Evolutionary conservation across 2,113 vertebrate species (phyloP).

Genomic region (Loxodonta africana): DNA sequence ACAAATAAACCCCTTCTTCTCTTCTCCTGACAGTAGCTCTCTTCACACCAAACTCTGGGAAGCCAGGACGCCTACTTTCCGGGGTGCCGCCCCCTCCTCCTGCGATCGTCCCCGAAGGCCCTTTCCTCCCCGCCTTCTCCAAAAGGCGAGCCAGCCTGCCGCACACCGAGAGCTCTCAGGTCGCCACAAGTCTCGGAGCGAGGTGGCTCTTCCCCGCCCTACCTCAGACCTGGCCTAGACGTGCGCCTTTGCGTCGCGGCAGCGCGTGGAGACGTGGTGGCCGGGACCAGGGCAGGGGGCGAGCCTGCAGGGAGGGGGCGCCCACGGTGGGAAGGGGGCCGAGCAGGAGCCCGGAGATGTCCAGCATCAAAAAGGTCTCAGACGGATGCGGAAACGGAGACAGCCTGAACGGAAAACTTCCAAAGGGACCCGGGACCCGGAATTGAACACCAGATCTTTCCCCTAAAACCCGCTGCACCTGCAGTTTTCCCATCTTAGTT

Average conservation of each 20-base stretch:
- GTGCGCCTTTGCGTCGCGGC: neutral
- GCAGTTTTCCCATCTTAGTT: neutral
- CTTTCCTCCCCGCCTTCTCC: too few species aligned
- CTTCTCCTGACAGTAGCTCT: too few species aligned
- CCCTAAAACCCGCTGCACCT: neutral
- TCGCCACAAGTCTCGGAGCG: too few species aligned
- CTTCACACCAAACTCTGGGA: too few species aligned
- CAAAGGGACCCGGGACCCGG: neutral
- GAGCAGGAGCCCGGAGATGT: neutral
- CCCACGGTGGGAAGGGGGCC: neutral
- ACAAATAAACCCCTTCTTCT: too few species aligned
- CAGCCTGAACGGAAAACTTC: neutral
- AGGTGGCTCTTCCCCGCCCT: neutral
- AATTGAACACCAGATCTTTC: too few species aligned
- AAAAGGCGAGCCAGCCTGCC: too few species aligned
- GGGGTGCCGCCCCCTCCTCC: neutral
- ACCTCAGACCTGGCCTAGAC: neutral
- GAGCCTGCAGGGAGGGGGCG: accelerated
- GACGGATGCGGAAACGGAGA: neutral
- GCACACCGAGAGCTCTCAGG: too few species aligned
- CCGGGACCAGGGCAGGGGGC: accelerated
- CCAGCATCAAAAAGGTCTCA: neutral
- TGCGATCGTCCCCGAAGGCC: too few species aligned
- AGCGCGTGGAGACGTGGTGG: neutral
- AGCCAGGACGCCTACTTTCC: too few species aligned